Evolutionary conservation across 2,888 invertebrate species (phyloP), one percentile per base, ranked within the genome.

Genomic region (Temnothorax rugatulus): DNA sequence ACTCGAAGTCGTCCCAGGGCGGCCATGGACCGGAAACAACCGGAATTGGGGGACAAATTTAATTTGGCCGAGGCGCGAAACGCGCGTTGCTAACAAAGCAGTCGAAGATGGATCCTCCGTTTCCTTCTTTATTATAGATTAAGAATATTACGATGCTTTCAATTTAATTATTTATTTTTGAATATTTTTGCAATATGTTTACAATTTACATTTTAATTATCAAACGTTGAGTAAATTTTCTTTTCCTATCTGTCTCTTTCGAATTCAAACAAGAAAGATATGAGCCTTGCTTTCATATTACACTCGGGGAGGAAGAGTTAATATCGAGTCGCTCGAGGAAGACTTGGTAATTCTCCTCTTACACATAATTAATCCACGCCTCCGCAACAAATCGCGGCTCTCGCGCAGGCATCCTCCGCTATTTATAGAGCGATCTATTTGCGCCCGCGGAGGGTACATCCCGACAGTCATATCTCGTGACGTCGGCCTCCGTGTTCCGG

Each of bases 21-120:
- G 86, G 75, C 82, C 69, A 71, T 88, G 88, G 88, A 90, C 90
- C 90, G 91, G 92, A 90, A 92, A 91, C 91, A 91, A 87, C 89
- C 90, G 91, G 91, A 92, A 92, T 93, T 87, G 90, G 90, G 79
- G 90, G 90, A 90, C 89, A 91, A 92, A 92, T 93, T 92, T 91
- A 92, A 93, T 92, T 92, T 93, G 83, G 74, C 84, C 87, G 74
- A 83, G 86, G 88, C 87, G 88, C 87, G 69, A 57, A 83, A 76
- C 52, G 82, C 75, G 52, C 73, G 47, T 29, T 57, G 61, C 73
- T 74, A 82, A 82, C 66, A 83, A 52, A 71, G 47, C 34, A 68
- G 59, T 71, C 34, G 11, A 69, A 38, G 41, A 52, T 18, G 38
- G 11, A 5, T 34, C 13, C n/a, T 54, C 2, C 57, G 13, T 52